Base-by-base conservation (phyloP, 2,113 vertebrate species). In the Myiopsitta monachus region DNA sequence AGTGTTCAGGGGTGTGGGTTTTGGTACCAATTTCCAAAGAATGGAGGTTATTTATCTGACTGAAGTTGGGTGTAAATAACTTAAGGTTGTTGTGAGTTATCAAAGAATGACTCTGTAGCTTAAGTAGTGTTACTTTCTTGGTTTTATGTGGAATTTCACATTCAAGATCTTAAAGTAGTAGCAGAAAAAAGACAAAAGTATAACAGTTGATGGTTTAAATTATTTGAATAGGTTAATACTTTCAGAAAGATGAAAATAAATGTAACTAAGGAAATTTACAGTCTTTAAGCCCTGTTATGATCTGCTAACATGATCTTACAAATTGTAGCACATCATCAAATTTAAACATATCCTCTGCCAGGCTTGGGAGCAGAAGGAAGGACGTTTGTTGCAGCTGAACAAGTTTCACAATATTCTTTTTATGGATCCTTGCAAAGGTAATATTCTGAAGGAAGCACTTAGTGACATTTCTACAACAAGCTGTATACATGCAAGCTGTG, bases 101-200 rank as follows among this genome's bases (percentile, higher is more conserved):
- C 30, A 85, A 30, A 11, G 43, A 24, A 70, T 12, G 2, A 19
- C 22, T 62, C 33, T 76, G 28, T 15, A 85, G 14, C 6, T 70
- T 47, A 87, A 75, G 5, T 17, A 38, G 59, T 4, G 7, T 63
- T 63, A 19, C 18, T 52, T 57, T 72, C 23, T 54, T 72, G 4
- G 59, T 79, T 75, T 77, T 55, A 54, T n/a, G 11, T 27, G 27
- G 8, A 62, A 43, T 82, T 87, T 70, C 19, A 44, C 10, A 11
- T 59, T 63, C 51, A 55, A 24, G 22, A 41, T 43, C 15, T 77
- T 76, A 59, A 49, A 38, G 4, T 57, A 74, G 33, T 11, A 15
- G 10, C 4, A 1, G 1, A 3, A 14, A 28, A 23, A 62, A 33
- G 5, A 4, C 8, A 44, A 41, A 69, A 49, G 3, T n/a, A 1